Base-by-base conservation (phyloP, 1,140 invertebrate genomes). In the Harlomillsia oculata region DNA sequence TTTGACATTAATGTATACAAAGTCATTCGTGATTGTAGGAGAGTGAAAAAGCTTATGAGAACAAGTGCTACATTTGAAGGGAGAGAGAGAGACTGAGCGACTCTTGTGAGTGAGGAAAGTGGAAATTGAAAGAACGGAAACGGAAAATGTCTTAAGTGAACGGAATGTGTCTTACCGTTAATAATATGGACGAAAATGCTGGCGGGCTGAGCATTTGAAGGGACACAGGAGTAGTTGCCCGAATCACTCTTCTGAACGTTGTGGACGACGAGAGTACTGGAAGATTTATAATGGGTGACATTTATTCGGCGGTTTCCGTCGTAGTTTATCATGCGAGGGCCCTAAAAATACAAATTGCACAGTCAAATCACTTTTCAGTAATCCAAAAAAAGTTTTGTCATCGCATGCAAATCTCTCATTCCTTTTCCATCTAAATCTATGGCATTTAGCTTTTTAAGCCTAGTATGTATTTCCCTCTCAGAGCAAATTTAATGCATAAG, bases 261-360 rank as follows among this genome's bases (percentile, higher is more conserved):
- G 36, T 64, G 59, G 23, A 74, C 68, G 11, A 66, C 60, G 23
- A 74, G 65, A n/a, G 66, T 62, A 36, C 69, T 70, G 23, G 69
- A 66, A 20, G 63, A 65, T 23, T 79, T 70, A 58, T 85, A 80
- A 2, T 83, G 82, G 39, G 81, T 87, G 14, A 87, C 87, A 67
- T 88, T 89, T 63, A 88, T 82, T 30, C 85, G 86, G 50, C 83
- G 78, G 75, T 85, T 84, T 50, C 80, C 75, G 71, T 90, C 87
- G 70, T 89, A 84, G 67, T 84, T 84, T 62, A 84, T 82, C 81
- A 84, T 83, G 56, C 77, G 76, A 49, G 76, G 76, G 64, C 83
- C 79, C 58, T 60, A 48, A 2, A 41, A 45, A 40, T 29, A 52
- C 5, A 53, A 28, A 58, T n/a, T n/a, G n/a, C n/a, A n/a, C n/a